phyloP scores from a whole-genome alignment of 2,797 vertebrate genomes.

The Meriones psammophilus region DNA sequence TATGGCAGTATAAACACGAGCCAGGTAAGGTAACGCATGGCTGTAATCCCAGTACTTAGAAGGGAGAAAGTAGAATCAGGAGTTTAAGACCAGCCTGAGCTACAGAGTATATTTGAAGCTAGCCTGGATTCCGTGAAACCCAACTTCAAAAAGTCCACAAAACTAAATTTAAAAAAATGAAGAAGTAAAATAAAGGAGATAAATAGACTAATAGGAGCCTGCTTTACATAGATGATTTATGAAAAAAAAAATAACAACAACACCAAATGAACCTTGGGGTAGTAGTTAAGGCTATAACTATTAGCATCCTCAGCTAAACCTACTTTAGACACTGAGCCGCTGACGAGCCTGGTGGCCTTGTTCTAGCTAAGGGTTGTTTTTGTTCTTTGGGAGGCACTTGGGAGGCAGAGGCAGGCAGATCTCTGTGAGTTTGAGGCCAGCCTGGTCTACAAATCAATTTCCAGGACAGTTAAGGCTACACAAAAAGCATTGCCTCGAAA shows the following conservation, averaged over 20 bases:
- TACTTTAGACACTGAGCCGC: background rate
- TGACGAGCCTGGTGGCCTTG: background rate
- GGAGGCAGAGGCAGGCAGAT: background rate
- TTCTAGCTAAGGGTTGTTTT: background rate
- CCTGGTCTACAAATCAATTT: background rate
- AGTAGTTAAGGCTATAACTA: background rate
- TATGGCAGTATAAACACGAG: background rate
- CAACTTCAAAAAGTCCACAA: background rate
- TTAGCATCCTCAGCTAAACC: background rate
- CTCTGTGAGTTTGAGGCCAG: background rate
- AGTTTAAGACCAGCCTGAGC: background rate
- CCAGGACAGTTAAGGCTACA: background rate
- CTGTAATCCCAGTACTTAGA: background rate
- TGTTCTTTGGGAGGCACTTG: background rate
- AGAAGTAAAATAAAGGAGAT: background rate
- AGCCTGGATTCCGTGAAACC: background rate
- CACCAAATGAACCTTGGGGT: background rate
- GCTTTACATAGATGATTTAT: conserved; percentile 17
- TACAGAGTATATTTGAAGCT: background rate
- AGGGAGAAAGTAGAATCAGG: background rate
- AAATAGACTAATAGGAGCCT: background rate
- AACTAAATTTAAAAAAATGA: background rate
- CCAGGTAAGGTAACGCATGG: background rate
- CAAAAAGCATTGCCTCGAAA: background rate
- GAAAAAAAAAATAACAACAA: background rate